A percentile compares a stretch with the other conserved stretches of the same genome.
Conservation (phyloP, 1,140 invertebrate species). For the Hirudo medicinalis region DNA sequence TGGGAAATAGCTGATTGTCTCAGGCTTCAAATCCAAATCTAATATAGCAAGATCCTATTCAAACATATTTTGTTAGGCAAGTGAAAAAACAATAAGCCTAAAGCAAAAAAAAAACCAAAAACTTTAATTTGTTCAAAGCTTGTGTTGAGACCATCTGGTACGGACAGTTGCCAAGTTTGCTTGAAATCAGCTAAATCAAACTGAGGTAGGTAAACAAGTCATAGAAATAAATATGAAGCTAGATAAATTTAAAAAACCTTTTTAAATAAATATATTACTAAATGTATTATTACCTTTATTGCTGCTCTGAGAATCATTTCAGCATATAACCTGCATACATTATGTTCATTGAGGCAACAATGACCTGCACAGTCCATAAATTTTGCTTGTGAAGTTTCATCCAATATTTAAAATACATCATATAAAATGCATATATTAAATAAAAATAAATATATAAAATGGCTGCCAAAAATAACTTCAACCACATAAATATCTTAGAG, state of each 20-base stretch:
- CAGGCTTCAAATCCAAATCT: background rate
- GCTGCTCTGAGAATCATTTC: slow-evolving; percentile 6
- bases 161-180: background rate
- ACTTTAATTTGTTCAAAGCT: background rate
- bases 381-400: too few relatives aligned
- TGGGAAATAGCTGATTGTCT: background rate
- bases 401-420: too few relatives aligned
- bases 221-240: slow-evolving; percentile 10
- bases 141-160: background rate
- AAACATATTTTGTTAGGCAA: background rate
- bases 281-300: background rate
- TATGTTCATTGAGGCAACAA: background rate
- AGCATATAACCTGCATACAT: background rate
- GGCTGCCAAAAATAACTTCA: too few relatives aligned
- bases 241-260: background rate
- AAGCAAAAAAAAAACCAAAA: background rate
- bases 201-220: background rate
- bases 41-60: background rate
- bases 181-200: background rate
- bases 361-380: too few relatives aligned
- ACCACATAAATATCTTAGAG: too few relatives aligned
- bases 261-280: too few relatives aligned
- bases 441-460: too few relatives aligned
- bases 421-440: too few relatives aligned
- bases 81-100: background rate